phyloP scores from a whole-genome alignment of 2,888 invertebrate genomes.

The Drosophila bunnanda region DNA sequence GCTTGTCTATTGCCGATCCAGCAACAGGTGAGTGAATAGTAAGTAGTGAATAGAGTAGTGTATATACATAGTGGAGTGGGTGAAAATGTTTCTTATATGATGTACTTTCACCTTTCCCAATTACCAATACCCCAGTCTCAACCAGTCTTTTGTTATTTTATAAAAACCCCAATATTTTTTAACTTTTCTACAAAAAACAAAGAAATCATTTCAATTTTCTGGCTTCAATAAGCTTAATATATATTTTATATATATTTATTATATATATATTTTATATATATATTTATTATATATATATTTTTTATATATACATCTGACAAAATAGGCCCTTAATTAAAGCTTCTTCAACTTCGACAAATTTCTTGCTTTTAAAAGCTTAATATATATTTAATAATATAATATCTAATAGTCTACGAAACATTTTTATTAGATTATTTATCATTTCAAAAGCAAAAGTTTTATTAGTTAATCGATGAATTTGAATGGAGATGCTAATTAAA shows the following conservation, averaged over 20 bases:
- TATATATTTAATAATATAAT: no score
- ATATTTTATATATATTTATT: no score
- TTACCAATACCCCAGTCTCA: conserved; percentile 11
- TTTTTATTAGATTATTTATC: neutral
- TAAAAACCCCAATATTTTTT: neutral
- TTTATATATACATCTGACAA: neutral
- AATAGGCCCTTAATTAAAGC: neutral
- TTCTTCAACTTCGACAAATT: neutral
- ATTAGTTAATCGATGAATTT: neutral
- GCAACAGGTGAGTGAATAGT: conserved; percentile 43
- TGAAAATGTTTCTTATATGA: conserved; percentile 18
- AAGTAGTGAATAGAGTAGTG: neutral
- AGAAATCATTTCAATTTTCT: neutral
- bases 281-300: no score
- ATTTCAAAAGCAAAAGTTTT: neutral
- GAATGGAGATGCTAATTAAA: neutral
- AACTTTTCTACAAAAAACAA: neutral
- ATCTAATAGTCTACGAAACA: no score
- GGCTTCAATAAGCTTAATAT: neutral
- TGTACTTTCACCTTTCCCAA: conserved; percentile 34
- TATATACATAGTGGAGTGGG: conserved; percentile 6
- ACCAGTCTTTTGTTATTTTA: neutral
- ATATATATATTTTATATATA: no score
- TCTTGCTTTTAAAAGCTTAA: no score
- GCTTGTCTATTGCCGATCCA: conserved; percentile 1